phyloP scores from a whole-genome alignment of 2,113 vertebrate genomes.

The Numida meleagris region DNA sequence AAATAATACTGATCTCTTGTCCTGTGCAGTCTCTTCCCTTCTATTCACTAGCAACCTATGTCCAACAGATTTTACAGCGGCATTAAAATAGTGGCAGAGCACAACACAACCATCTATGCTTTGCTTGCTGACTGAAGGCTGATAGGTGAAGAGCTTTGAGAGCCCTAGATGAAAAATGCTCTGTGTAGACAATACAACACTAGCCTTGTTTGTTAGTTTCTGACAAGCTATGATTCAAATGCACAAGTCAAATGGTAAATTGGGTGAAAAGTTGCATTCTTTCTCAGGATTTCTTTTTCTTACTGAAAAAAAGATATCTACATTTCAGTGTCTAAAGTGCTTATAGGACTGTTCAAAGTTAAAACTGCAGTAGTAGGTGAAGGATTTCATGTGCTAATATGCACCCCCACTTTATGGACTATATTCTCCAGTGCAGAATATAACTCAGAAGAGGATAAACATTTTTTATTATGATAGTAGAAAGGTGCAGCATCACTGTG shows the following conservation, averaged over 20 bases:
- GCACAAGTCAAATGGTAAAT: neutral
- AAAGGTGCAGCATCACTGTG: neutral
- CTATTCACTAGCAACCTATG: neutral
- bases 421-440: neutral
- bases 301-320: neutral
- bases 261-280: neutral
- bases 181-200: neutral
- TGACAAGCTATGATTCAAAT: conserved; percentile 7
- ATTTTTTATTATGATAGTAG: neutral
- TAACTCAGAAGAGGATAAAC: neutral
- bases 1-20: neutral
- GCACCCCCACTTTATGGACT: neutral
- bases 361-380: neutral
- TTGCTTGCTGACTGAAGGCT: neutral
- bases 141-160: neutral
- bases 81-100: neutral
- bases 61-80: neutral
- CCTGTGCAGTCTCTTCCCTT: neutral
- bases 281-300: neutral
- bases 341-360: neutral
- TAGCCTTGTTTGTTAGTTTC: neutral
- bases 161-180: neutral
- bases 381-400: neutral
- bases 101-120: neutral
- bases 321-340: neutral